These are phyloP conservation scores for Peromyscus nudipes DNA, from an alignment of 2,797 vertebrate species.

Conservation along the genomic window DNA sequence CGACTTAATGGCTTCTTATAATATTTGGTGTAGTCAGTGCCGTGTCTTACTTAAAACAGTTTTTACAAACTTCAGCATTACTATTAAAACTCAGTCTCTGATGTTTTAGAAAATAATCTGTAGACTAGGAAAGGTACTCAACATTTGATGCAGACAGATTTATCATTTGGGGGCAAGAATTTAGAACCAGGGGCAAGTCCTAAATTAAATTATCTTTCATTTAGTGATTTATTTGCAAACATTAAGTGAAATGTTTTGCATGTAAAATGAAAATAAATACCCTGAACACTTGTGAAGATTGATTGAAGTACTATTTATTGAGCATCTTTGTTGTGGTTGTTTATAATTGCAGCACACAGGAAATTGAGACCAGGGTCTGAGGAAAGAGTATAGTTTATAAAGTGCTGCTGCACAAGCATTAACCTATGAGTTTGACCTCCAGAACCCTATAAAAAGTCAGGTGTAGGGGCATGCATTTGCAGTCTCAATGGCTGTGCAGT, in stretches of 20 bases:
- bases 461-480: too few species aligned
- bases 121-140: background rate
- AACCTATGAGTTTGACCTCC: too few species aligned
- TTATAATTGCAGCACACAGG: background rate
- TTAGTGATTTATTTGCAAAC: background rate
- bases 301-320: slow-evolving; percentile 18
- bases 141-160: background rate
- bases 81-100: background rate
- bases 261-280: background rate
- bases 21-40: background rate
- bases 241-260: background rate
- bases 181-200: background rate
- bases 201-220: background rate
- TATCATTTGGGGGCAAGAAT: background rate
- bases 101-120: background rate
- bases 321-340: background rate
- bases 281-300: background rate
- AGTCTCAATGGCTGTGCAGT: too few species aligned
- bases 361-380: background rate
- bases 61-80: background rate
- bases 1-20: background rate
- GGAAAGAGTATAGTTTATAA: too few species aligned
- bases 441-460: background rate
- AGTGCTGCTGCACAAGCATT: background rate
- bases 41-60: background rate